These are phyloP conservation scores for Nansenia antarctica DNA, from an alignment of 2,113 vertebrate species.

Conservation along the genomic window DNA sequence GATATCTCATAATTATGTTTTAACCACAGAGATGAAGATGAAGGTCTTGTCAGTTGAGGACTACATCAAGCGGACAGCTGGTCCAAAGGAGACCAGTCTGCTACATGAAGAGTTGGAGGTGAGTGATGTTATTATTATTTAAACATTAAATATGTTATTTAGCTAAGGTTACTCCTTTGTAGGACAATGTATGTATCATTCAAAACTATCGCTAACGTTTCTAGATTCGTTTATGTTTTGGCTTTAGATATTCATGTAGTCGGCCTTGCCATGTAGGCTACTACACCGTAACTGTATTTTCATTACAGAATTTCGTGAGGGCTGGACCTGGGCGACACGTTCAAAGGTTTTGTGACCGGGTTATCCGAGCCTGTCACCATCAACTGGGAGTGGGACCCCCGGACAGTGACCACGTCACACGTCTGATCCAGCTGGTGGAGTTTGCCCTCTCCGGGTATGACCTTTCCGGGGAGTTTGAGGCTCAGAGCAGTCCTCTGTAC, in stretches of 20 bases:
- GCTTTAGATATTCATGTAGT: too few species aligned
- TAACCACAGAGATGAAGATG: conserved; percentile 71
- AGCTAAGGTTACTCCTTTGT: too few species aligned
- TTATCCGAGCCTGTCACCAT: conserved; percentile 85
- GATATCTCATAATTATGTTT: too few species aligned
- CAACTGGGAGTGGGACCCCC: conserved; percentile 64
- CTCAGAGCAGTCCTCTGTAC: conserved; percentile 75
- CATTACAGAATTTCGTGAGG: conserved; percentile 49
- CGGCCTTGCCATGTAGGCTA: not conserved
- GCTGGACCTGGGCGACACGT: conserved; percentile 51
- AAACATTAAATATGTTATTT: too few species aligned
- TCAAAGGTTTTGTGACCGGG: conserved; percentile 76
- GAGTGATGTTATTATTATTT: too few species aligned
- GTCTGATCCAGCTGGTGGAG: conserved; percentile 77
- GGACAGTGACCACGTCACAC: conserved; percentile 48
- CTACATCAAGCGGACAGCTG: conserved; percentile 72
- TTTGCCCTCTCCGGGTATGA: conserved; percentile 77
- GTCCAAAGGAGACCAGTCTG: conserved; percentile 51
- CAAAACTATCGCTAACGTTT: not conserved
- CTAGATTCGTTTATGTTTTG: too few species aligned
- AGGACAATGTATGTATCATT: not conserved
- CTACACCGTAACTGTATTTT: not conserved
- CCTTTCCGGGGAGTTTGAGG: conserved; percentile 27
- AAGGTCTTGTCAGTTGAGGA: conserved; percentile 80
- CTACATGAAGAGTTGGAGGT: conserved; percentile 80